Evolutionary conservation across 2,113 vertebrate species (phyloP).

Genomic region (Anarrhichthys ocellatus): DNA sequence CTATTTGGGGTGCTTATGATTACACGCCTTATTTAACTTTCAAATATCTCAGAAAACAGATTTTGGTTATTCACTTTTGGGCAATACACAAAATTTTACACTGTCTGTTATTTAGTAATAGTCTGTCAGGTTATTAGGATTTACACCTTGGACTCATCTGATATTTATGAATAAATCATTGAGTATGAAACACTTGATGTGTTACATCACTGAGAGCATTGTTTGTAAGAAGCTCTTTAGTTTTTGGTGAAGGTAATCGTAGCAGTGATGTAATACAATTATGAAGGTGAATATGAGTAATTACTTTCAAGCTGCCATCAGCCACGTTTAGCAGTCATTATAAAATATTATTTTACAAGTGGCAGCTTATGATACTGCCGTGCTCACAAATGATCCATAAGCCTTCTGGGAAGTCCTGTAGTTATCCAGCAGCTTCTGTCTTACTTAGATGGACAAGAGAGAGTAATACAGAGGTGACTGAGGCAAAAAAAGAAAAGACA

Average conservation of each 20-base stretch:
- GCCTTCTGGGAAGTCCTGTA: background rate
- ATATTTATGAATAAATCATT: background rate
- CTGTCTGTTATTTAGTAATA: background rate
- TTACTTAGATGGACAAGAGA: slow-evolving; percentile 11
- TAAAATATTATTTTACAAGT: slow-evolving; percentile 1
- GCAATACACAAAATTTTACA: background rate
- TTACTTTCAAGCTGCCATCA: background rate
- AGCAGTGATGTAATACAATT: background rate
- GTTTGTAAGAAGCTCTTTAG: background rate
- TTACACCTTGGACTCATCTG: background rate
- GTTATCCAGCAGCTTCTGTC: slow-evolving; percentile 7
- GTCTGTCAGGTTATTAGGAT: background rate
- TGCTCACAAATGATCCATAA: slow-evolving; percentile 18
- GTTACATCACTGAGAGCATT: background rate
- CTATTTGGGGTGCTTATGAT: background rate
- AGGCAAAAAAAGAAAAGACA: slow-evolving; percentile 10
- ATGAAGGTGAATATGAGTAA: slow-evolving; percentile 1
- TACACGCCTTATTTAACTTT: background rate
- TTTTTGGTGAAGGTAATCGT: background rate
- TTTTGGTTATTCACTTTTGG: background rate
- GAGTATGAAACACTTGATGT: background rate
- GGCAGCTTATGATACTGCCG: background rate
- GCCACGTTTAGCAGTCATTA: background rate
- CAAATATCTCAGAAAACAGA: background rate
- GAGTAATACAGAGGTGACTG: slow-evolving; percentile 10